Base-by-base conservation (phyloP, 2,113 vertebrate genomes). In the Pogona vitticeps region DNA sequence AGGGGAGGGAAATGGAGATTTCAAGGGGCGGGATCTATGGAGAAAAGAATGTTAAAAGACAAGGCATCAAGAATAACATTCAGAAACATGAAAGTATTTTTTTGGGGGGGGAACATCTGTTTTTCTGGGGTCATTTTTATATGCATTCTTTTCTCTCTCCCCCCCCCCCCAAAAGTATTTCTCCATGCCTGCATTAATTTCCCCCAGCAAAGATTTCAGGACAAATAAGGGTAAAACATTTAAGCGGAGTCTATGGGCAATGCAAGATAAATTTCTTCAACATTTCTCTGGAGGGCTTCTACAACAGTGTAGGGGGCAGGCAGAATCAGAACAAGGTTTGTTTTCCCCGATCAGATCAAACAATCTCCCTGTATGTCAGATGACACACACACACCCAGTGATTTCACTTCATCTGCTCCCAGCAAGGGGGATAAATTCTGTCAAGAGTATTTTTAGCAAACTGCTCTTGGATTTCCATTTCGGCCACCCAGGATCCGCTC, bases 61-160 rank as follows among this genome's bases (percentile, higher is more conserved):
- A 56, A n/a, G 38, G 18, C 82, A 63, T 5, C 20, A 10, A 83
- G 80, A 46, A 12, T 76, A 80, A 38, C 26, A 56, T 76, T 42
- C 23, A 40, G n/a, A 13, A 78, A 81, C 68, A 86, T 33, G 38
- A 78, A 72, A 83, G 33, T 59, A 59, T 81, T 65, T 80, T 73
- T 82, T 85, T 80, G 46, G 59, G 46, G 46, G 46, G 46, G 46
- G 46, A 52, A 75, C 86, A 86, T 92, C 89, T 90, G 87, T 85
- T 90, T 89, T 86, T 87, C 12, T 42, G 76, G 21, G 65, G 59
- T 26, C 8, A 40, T 86, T 75, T 81, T 80, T 76, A 72, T 76
- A 83, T 4, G 21, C 36, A 56, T 87, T 6, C 33, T 59, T 67
- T 46, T 17, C 42, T 40, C 33, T 10, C 61, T 10, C 46, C 46